These are phyloP conservation scores for Oxyteleia sp. DNA, from an alignment of 2,888 invertebrate genomes.

Conservation along the genomic window DNA sequence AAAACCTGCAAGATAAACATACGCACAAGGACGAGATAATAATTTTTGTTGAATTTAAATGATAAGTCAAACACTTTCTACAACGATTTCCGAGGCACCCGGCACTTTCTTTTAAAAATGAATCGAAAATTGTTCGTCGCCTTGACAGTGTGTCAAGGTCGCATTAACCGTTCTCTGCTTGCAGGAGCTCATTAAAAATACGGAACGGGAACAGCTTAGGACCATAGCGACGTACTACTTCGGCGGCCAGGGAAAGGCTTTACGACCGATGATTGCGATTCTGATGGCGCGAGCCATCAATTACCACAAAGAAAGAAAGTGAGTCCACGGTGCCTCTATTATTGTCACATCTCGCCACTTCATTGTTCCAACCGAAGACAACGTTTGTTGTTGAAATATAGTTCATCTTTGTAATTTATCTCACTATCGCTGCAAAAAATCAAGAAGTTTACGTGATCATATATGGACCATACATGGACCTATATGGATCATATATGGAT, in stretches of 20 bases:
- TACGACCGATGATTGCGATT: slow-evolving; percentile 97
- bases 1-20: too few species aligned
- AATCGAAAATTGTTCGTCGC: slow-evolving; percentile 60
- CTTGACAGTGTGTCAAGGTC: slow-evolving; percentile 66
- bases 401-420: too few species aligned
- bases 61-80: slow-evolving; percentile 70
- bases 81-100: slow-evolving; percentile 58
- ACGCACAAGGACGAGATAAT: slow-evolving; percentile 58
- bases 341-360: slow-evolving; percentile 45
- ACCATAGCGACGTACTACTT: slow-evolving; percentile 99
- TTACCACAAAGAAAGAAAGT: slow-evolving; percentile 96
- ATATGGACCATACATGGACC: too few species aligned
- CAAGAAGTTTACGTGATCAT: too few species aligned
- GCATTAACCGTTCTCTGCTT: slow-evolving; percentile 73
- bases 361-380: background rate
- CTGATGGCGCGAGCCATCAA: slow-evolving; percentile 98
- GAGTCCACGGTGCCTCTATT: slow-evolving; percentile 81
- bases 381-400: slow-evolving; percentile 3
- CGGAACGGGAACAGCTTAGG: slow-evolving; percentile 94
- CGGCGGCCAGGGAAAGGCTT: slow-evolving; percentile 98
- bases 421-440: too few species aligned
- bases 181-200: slow-evolving; percentile 93
- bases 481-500: too few species aligned
- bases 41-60: slow-evolving; percentile 58
- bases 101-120: slow-evolving; percentile 67